phyloP scores from a whole-genome alignment of 30 jellyfish, hydroid and myxozoan genomes.

The Hydra vulgaris region DNA sequence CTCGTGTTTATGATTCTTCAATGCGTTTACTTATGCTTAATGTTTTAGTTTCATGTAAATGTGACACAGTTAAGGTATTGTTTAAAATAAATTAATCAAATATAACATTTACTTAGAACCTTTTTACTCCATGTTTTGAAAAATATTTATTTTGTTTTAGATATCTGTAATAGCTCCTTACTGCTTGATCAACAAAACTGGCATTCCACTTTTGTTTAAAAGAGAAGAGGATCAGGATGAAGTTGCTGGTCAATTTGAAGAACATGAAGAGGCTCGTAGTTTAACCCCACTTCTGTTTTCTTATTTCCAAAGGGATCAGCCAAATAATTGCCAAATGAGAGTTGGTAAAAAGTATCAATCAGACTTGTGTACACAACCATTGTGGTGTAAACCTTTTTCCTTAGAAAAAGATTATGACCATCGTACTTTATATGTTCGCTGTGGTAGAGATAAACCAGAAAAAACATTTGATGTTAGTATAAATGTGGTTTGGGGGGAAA shows the following conservation, averaged over 20 bases:
- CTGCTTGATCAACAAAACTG: slow-evolving; percentile 92
- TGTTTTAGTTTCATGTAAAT: slow-evolving; percentile 46
- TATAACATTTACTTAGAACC: not conserved
- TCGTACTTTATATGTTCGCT: slow-evolving; percentile 64
- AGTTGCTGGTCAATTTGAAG: slow-evolving; percentile 97
- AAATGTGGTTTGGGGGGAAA: slow-evolving; percentile 57
- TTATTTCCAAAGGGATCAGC: slow-evolving; percentile 61
- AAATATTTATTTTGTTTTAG: slow-evolving; percentile 34
- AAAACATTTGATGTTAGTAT: slow-evolving; percentile 76
- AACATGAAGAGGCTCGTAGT: slow-evolving; percentile 97
- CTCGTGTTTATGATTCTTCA: slow-evolving; percentile 54
- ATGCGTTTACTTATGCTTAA: slow-evolving; percentile 68
- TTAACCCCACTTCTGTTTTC: slow-evolving; percentile 88
- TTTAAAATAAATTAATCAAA: too few species aligned
- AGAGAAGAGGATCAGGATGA: slow-evolving; percentile 90
- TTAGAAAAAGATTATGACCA: slow-evolving; percentile 65
- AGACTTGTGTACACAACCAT: slow-evolving; percentile 24
- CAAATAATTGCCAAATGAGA: slow-evolving; percentile 85
- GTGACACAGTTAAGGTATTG: slow-evolving; percentile 70
- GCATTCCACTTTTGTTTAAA: slow-evolving; percentile 83
- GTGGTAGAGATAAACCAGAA: slow-evolving; percentile 72
- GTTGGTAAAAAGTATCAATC: slow-evolving; percentile 56
- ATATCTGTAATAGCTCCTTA: slow-evolving; percentile 83
- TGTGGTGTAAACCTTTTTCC: slow-evolving; percentile 77
- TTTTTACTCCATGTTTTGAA: not conserved